These are phyloP conservation scores for Rhinoraja longicauda DNA, from an alignment of 2,797 vertebrate species.

Conservation along the genomic window DNA sequence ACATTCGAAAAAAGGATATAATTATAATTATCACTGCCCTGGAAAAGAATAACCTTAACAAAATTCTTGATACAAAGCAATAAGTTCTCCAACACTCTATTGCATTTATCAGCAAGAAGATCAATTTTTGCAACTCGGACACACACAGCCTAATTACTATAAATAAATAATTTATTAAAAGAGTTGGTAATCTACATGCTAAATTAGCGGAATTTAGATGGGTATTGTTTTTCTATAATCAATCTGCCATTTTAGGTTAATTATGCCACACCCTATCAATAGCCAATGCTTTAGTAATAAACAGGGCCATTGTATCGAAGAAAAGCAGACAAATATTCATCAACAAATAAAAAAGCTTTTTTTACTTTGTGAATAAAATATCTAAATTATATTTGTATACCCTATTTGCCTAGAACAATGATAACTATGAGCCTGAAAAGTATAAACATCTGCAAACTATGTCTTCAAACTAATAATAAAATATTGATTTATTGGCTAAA, in stretches of 20 bases:
- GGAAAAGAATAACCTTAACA: conserved; percentile 3
- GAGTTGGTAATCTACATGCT: not conserved
- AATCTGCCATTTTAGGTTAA: not conserved
- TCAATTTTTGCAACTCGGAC: not conserved
- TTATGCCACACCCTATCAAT: not conserved
- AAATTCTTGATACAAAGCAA: conserved; percentile 6
- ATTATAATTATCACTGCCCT: not conserved
- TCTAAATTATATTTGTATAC: not conserved
- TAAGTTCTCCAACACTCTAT: not conserved
- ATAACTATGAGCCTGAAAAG: not conserved
- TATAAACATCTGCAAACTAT: not conserved
- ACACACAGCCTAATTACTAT: not conserved
- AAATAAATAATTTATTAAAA: conserved; percentile 7
- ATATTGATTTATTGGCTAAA: not conserved
- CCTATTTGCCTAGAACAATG: not conserved
- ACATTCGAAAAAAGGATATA: not conserved
- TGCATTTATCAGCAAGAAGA: not conserved
- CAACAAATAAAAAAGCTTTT: not conserved
- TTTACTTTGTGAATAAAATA: not conserved
- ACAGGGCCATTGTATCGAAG: not conserved
- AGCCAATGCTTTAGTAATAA: not conserved
- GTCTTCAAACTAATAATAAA: not conserved
- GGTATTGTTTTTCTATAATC: not conserved
- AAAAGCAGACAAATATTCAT: not conserved
- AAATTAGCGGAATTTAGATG: not conserved